Conservation (phyloP, 2,113 vertebrate species). For the Gila orcuttii region DNA sequence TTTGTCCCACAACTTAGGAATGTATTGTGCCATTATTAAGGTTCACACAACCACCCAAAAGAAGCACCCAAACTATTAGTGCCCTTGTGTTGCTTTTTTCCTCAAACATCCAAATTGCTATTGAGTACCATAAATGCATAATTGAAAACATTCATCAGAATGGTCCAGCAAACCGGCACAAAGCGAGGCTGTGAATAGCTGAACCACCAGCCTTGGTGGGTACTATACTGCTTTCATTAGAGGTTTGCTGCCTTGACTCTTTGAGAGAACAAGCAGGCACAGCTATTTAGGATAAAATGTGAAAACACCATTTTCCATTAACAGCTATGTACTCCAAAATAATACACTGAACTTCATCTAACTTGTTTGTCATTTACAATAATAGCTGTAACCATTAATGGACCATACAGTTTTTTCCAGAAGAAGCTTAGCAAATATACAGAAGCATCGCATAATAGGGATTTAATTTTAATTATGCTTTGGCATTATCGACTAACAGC, state of each 20-base stretch:
- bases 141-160: conserved; percentile 57
- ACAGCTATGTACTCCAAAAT: conserved; percentile 23
- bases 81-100: background rate
- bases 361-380: conserved; percentile 37
- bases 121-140: conserved; percentile 54
- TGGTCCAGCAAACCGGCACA: background rate
- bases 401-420: background rate
- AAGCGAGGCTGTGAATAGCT: conserved; percentile 33
- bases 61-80: conserved; percentile 29
- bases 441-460: conserved; percentile 7
- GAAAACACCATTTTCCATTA: conserved; percentile 41
- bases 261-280: background rate
- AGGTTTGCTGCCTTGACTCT: conserved; percentile 27
- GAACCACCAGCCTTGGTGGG: conserved; percentile 30
- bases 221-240: conserved; percentile 41
- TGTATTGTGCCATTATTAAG: background rate
- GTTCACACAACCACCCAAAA: conserved; percentile 36
- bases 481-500: conserved; percentile 63
- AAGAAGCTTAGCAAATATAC: conserved; percentile 24
- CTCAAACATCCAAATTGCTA: conserved; percentile 42
- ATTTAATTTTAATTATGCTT: conserved; percentile 56
- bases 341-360: background rate
- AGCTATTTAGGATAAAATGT: conserved; percentile 9
- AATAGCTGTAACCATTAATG: conserved; percentile 11
- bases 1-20: background rate